Conservation (phyloP, 2,113 vertebrate species). For the Misgurnus mizolepis region DNA sequence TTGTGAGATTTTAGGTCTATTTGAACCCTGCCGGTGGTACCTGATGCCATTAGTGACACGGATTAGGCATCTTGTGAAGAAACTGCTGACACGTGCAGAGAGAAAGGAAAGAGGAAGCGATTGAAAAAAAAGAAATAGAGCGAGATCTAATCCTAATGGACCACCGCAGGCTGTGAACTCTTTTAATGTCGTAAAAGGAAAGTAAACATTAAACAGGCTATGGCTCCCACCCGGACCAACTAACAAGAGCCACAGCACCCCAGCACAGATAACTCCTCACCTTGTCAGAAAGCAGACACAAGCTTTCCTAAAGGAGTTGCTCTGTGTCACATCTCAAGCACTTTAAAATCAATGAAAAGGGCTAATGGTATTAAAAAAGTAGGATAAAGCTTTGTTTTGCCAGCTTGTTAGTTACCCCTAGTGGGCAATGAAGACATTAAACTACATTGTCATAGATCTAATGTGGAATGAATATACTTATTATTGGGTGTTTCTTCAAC, state of each 20-base stretch:
- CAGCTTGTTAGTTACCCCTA: conserved; percentile 41
- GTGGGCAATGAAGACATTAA: conserved; percentile 32
- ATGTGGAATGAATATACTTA: conserved; percentile 15
- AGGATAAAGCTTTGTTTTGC: conserved; percentile 40
- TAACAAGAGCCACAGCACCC: conserved; percentile 22
- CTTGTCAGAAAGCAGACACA: conserved; percentile 49
- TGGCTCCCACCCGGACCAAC: conserved; percentile 47
- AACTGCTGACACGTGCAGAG: conserved; percentile 57
- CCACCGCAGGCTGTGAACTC: conserved; percentile 55
- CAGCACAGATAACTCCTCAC: conserved; percentile 52
- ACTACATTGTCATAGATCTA: conserved; percentile 9
- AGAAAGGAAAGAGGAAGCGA: conserved; percentile 11
- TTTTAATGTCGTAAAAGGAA: conserved; percentile 26
- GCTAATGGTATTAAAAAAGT: conserved; percentile 32
- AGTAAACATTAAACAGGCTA: conserved; percentile 46
- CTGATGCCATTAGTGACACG: conserved; percentile 40
- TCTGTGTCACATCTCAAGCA: conserved; percentile 41
- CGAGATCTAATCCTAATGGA: conserved; percentile 66
- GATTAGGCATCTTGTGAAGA: conserved; percentile 53
- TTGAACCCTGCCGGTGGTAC: conserved; percentile 9
- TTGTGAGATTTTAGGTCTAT: conserved; percentile 21
- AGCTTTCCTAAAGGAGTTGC: conserved; percentile 35
- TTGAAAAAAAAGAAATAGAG: conserved; percentile 29
- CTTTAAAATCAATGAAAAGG: conserved; percentile 25
- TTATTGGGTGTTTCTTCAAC: background rate